Conservation (phyloP, 1,140 invertebrate species). For the Drosophila burlai region DNA sequence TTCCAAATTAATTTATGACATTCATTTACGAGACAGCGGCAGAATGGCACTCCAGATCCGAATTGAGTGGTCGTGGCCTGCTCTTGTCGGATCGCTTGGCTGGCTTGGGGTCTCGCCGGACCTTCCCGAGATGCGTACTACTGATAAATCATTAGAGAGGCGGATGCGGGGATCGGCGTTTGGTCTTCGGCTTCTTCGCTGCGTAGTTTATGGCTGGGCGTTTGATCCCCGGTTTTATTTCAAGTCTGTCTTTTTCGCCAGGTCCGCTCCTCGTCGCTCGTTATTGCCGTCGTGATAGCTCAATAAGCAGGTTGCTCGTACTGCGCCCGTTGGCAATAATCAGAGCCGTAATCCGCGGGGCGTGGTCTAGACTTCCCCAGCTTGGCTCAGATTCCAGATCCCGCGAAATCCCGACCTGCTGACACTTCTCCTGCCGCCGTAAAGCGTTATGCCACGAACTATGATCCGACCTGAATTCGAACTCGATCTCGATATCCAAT, state of each 20-base stretch:
- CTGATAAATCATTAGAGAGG: constrained; percentile 72
- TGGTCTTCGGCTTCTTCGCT: constrained; percentile 15
- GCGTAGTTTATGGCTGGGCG: constrained; percentile 23
- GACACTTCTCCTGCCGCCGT: not conserved
- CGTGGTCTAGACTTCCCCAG: not conserved
- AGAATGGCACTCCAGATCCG: constrained; percentile 66
- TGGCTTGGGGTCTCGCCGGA: constrained; percentile 17
- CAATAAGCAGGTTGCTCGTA: constrained; percentile 19
- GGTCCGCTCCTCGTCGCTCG: not conserved
- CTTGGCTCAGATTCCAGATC: not conserved
- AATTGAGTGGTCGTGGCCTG: constrained; percentile 68
- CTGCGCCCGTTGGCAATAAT: not conserved
- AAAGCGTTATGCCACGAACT: not conserved
- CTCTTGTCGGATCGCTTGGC: constrained; percentile 26
- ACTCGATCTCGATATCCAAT: constrained; percentile 29
- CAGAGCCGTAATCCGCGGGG: not conserved
- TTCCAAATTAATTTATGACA: constrained; percentile 81
- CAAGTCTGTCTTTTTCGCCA: constrained; percentile 4
- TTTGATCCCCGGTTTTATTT: constrained; percentile 12
- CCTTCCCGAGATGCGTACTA: constrained; percentile 56
- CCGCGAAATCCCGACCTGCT: not conserved
- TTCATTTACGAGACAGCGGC: constrained; percentile 80
- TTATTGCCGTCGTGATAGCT: constrained; percentile 31
- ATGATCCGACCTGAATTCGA: constrained; percentile 25
- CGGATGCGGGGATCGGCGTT: constrained; percentile 48